Evolutionary conservation across 2,113 vertebrate species (phyloP).

Genomic region (Micromys minutus): DNA sequence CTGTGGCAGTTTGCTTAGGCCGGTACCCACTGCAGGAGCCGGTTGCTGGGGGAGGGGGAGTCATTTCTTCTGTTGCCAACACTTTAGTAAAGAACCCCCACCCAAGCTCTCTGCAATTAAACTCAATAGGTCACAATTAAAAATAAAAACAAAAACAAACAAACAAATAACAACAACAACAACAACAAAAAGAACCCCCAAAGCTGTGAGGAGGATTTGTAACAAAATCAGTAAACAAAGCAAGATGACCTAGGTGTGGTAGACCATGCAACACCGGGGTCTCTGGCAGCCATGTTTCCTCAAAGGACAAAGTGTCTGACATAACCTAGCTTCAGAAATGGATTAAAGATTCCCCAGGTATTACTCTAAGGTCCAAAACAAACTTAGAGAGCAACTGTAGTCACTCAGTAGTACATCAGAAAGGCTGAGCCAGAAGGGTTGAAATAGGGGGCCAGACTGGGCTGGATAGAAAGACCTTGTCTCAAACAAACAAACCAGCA

Average conservation of each 20-base stretch:
- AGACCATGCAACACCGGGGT: background rate
- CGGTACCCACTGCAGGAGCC: background rate
- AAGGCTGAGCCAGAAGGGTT: background rate
- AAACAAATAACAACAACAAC: no score
- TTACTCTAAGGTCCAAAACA: background rate
- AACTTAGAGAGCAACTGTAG: background rate
- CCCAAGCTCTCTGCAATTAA: background rate
- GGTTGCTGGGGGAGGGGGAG: background rate
- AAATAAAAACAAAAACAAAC: background rate
- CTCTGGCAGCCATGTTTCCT: background rate
- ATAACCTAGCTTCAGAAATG: background rate
- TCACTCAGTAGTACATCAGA: background rate
- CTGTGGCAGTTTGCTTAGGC: background rate
- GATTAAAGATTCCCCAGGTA: background rate
- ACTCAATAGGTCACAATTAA: background rate
- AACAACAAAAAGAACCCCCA: background rate
- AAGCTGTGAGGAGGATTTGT: background rate
- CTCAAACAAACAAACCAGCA: background rate
- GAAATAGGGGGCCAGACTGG: background rate
- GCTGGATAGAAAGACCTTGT: background rate
- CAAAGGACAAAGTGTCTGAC: background rate
- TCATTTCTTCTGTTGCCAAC: background rate
- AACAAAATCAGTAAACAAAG: background rate
- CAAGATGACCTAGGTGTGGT: background rate
- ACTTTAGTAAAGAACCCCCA: background rate